Evolutionary conservation across 1,140 invertebrate genomes (phyloP).

Genomic region (Mycetomoellerius zeteki): DNA sequence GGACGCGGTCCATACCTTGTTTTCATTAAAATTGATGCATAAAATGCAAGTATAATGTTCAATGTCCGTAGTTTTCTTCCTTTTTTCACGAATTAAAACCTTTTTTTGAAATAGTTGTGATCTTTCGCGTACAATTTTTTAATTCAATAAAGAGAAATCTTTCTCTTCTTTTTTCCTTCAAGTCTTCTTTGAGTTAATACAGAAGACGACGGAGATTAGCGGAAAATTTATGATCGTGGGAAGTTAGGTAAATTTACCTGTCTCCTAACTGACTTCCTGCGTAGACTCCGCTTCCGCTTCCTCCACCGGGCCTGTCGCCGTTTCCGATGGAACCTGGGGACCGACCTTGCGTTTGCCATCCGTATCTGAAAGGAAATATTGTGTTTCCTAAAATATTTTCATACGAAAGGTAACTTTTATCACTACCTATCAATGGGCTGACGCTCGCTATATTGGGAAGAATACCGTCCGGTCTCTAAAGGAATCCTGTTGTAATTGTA

Average conservation of each 20-base stretch:
- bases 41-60: neutral
- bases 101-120: neutral
- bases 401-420: neutral
- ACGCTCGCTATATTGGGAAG: constrained; percentile 68
- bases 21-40: neutral
- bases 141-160: neutral
- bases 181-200: neutral
- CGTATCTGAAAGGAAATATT: constrained; percentile 56
- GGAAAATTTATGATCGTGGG: constrained; percentile 7
- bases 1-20: constrained; percentile 78
- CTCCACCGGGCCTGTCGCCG: constrained; percentile 29
- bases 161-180: too few relatives aligned
- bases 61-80: neutral
- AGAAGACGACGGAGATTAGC: constrained; percentile 7
- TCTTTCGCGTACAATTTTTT: neutral
- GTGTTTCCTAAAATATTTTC: neutral
- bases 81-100: neutral
- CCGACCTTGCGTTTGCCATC: constrained; percentile 67
- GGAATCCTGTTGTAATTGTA: constrained; percentile 55
- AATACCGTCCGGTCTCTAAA: constrained; percentile 64
- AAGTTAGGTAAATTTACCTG: constrained; percentile 61
- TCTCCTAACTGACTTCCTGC: constrained; percentile 62
- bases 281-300: constrained; percentile 36
- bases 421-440: constrained; percentile 75
- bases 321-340: constrained; percentile 44